A percentile compares a stretch with the other conserved stretches of the same genome.
These are phyloP conservation scores for Tychaedon coryphoeus DNA, from an alignment of 2,113 vertebrate genomes.

Conservation along the genomic window DNA sequence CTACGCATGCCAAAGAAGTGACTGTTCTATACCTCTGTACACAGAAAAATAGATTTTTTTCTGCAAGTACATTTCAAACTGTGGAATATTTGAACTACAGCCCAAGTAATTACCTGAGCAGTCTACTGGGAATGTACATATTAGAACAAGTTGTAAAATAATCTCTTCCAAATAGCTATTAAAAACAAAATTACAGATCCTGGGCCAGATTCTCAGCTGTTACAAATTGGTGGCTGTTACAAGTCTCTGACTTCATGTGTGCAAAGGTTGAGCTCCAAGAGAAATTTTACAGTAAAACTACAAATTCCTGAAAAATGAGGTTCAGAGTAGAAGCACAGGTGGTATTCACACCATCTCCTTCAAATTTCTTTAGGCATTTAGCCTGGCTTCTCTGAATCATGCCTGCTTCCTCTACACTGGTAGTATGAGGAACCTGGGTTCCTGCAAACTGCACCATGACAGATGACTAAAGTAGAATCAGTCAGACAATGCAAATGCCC, in stretches of 20 bases:
- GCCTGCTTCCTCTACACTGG: neutral
- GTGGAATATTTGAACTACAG: conserved; percentile 35
- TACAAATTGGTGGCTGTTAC: conserved; percentile 53
- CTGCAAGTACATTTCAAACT: conserved; percentile 24
- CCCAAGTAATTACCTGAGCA: conserved; percentile 54
- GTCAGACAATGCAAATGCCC: neutral
- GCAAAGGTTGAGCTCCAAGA: neutral
- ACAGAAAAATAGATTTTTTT: conserved; percentile 44
- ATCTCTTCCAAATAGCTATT: conserved; percentile 56
- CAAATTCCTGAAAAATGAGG: neutral
- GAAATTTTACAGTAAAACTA: conserved; percentile 27
- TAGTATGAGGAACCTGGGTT: neutral
- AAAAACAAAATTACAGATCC: conserved; percentile 50
- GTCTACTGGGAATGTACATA: conserved; percentile 37
- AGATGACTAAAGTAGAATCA: neutral
- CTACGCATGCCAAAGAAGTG: neutral
- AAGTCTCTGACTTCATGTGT: neutral
- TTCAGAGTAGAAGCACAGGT: neutral
- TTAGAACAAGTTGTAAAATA: conserved; percentile 60
- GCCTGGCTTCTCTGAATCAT: neutral
- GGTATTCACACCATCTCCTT: neutral
- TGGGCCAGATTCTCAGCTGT: conserved; percentile 49
- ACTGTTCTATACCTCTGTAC: neutral
- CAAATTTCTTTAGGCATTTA: neutral
- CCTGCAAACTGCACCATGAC: neutral